Conservation (phyloP, 2,888 invertebrate genomes). For the Netelia fuscicornis region DNA sequence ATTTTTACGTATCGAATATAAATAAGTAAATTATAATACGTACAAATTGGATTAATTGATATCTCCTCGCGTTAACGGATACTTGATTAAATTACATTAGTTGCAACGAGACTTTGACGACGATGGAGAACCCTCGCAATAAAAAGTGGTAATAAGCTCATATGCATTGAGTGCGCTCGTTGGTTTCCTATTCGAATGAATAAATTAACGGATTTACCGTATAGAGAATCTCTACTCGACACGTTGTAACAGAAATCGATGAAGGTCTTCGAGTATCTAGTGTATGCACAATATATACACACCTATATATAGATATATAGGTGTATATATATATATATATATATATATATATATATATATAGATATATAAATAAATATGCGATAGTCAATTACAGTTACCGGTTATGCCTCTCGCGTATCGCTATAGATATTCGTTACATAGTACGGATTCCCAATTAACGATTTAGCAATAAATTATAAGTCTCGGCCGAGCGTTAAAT, state of each 20-base stretch:
- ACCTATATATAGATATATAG: too few species aligned
- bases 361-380: neutral
- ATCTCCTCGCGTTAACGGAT: neutral
- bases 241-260: constrained; percentile 33
- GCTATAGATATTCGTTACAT: constrained; percentile 35
- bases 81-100: neutral
- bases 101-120: neutral
- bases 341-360: neutral
- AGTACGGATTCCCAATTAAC: constrained; percentile 71
- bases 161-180: neutral
- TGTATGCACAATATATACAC: too few species aligned
- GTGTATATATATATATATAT: too few species aligned
- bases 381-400: constrained; percentile 60
- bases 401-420: constrained; percentile 32
- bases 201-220: constrained; percentile 55
- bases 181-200: constrained; percentile 28
- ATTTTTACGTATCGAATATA: too few species aligned
- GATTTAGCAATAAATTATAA: constrained; percentile 77
- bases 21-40: neutral
- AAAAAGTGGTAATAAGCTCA: neutral
- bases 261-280: constrained; percentile 43
- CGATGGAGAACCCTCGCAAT: neutral
- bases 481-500: constrained; percentile 73
- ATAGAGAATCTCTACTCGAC: neutral
- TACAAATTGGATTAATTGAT: neutral